Evolutionary conservation across 2,888 invertebrate species (phyloP).

Genomic region (Drosophila anomalata): DNA sequence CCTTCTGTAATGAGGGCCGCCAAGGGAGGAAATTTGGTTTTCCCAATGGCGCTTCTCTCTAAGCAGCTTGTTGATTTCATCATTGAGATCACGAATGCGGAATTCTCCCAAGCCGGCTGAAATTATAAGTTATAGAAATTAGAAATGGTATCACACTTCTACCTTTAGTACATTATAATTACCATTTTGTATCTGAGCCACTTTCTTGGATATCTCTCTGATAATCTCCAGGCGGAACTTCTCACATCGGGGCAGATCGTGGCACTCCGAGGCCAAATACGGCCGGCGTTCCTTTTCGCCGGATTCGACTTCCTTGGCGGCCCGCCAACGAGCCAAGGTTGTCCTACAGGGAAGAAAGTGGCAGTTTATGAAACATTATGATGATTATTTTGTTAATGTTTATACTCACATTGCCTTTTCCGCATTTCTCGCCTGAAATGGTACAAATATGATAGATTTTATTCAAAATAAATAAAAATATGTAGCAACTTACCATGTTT

Average conservation of each 20-base stretch:
- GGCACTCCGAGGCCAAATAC: conserved; percentile 97
- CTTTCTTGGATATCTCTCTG: conserved; percentile 98
- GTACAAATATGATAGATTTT: conserved; percentile 49
- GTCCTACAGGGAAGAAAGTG: conserved; percentile 86
- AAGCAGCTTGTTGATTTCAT: conserved; percentile 99
- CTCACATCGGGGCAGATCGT: conserved; percentile 95
- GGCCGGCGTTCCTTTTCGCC: conserved; percentile 95
- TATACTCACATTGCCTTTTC: conserved; percentile 97
- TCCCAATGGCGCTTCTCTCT: conserved; percentile 99
- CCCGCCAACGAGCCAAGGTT: conserved; percentile 98
- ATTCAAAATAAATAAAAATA: neutral
- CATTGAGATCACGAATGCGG: conserved; percentile 98
- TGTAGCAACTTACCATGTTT: conserved; percentile 67
- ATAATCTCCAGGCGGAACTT: conserved; percentile 99
- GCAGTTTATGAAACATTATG: neutral
- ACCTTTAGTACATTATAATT: conserved; percentile 18
- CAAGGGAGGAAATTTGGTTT: conserved; percentile 96
- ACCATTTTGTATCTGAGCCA: conserved; percentile 99
- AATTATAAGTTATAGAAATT: conserved; percentile 20
- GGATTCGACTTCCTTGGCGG: conserved; percentile 96
- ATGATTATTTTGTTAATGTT: neutral
- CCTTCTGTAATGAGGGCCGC: conserved; percentile 96
- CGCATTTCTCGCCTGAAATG: conserved; percentile 95
- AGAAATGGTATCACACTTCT: neutral
- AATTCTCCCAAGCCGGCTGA: conserved; percentile 99